Conservation (phyloP, 2,113 vertebrate genomes). For the Anhinga rufa region DNA sequence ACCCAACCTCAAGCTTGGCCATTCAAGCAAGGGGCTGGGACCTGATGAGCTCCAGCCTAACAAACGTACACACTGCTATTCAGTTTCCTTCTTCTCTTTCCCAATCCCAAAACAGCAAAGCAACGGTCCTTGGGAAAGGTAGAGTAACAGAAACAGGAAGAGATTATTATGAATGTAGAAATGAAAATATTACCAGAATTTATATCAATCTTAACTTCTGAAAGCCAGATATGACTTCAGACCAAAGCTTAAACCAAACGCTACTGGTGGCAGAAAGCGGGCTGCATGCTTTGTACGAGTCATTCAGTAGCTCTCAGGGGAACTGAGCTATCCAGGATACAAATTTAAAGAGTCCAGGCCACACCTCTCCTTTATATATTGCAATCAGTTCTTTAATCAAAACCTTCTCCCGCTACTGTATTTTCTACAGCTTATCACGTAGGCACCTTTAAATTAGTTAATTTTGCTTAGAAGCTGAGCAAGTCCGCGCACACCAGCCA, state of each 20-base stretch:
- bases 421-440: background rate
- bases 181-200: background rate
- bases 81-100: background rate
- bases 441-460: background rate
- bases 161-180: background rate
- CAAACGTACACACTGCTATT: background rate
- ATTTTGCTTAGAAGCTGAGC: background rate
- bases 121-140: background rate
- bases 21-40: background rate
- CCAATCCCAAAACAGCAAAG: background rate
- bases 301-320: background rate
- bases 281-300: background rate
- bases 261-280: background rate
- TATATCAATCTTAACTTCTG: background rate
- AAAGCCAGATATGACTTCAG: background rate
- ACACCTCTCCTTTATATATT: background rate
- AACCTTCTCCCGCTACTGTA: background rate
- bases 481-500: background rate
- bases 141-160: background rate
- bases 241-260: background rate
- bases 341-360: background rate
- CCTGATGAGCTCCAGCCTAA: background rate
- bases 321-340: background rate
- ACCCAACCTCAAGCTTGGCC: background rate
- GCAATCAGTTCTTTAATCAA: background rate